phyloP scores from a whole-genome alignment of 2,888 invertebrate species.

The Aporophyla nigra region DNA sequence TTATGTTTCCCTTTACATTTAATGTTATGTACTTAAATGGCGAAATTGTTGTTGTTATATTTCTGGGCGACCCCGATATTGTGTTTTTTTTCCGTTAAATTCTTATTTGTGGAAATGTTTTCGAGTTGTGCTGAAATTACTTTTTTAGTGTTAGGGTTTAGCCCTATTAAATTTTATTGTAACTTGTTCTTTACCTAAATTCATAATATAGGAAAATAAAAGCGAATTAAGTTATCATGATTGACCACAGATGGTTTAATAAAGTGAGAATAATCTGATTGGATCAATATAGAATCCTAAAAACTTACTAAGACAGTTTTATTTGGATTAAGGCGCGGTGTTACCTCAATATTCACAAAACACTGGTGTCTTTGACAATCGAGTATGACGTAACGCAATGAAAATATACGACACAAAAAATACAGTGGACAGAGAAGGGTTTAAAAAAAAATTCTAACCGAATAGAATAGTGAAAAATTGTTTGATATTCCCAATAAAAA shows the following conservation, averaged over 20 bases:
- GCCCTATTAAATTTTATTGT: slow-evolving; percentile 20
- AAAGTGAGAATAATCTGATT: background rate
- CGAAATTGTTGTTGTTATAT: slow-evolving; percentile 61
- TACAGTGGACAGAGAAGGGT: no score
- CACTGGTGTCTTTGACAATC: no score
- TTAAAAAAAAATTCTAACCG: no score
- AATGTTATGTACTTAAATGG: slow-evolving; percentile 70
- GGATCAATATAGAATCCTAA: background rate
- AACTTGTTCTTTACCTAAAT: slow-evolving; percentile 12
- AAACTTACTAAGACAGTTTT: background rate
- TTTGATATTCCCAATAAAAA: no score
- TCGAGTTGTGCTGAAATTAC: slow-evolving; percentile 33
- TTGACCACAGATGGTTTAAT: background rate
- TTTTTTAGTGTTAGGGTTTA: slow-evolving; percentile 19
- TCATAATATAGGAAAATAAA: background rate
- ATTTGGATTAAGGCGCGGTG: no score
- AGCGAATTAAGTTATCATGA: background rate
- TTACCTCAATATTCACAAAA: no score
- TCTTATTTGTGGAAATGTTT: slow-evolving; percentile 51
- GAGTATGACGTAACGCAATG: no score
- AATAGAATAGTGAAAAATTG: no score
- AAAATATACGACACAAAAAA: no score
- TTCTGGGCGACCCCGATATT: slow-evolving; percentile 58
- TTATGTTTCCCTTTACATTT: slow-evolving; percentile 74
- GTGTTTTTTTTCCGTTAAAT: slow-evolving; percentile 35